These are phyloP conservation scores for Fringilla coelebs DNA, from an alignment of 2,797 vertebrate genomes.

Conservation along the genomic window DNA sequence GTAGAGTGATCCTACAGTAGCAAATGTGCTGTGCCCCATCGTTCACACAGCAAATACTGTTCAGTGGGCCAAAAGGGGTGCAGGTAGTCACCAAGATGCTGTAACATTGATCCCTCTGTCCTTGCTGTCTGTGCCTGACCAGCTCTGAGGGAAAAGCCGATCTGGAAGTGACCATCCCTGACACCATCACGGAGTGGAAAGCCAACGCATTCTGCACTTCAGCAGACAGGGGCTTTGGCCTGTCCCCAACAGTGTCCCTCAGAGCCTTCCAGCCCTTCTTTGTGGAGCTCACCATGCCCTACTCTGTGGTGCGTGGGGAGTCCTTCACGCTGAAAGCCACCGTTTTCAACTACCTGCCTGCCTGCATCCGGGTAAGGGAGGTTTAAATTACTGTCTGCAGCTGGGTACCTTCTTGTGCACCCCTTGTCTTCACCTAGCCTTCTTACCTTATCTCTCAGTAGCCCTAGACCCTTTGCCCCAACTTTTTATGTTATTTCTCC, in stretches of 20 bases:
- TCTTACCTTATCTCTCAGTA: background rate
- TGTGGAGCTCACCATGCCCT: slow-evolving; percentile 83
- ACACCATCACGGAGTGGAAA: slow-evolving; percentile 79
- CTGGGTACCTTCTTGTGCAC: background rate
- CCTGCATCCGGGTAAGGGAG: slow-evolving; percentile 82
- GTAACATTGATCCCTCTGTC: background rate
- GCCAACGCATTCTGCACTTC: slow-evolving; percentile 72
- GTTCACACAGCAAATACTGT: background rate
- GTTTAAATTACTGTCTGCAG: background rate
- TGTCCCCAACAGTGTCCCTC: slow-evolving; percentile 72
- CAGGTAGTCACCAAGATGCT: background rate
- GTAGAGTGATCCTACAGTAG: background rate
- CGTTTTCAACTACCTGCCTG: slow-evolving; percentile 81
- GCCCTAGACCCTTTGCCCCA: background rate
- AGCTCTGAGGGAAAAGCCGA: slow-evolving; percentile 64
- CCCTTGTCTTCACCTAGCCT: background rate
- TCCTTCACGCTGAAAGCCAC: slow-evolving; percentile 83
- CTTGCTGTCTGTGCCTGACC: background rate
- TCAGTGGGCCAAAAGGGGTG: background rate
- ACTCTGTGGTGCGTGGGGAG: slow-evolving; percentile 86
- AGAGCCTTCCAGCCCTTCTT: slow-evolving; percentile 89
- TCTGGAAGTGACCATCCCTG: slow-evolving; percentile 63
- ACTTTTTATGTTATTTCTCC: background rate
- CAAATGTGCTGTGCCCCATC: background rate
- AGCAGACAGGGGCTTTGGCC: slow-evolving; percentile 75